Evolutionary conservation across 2,888 invertebrate species (phyloP).

Genomic region (Brachylomia viminalis): DNA sequence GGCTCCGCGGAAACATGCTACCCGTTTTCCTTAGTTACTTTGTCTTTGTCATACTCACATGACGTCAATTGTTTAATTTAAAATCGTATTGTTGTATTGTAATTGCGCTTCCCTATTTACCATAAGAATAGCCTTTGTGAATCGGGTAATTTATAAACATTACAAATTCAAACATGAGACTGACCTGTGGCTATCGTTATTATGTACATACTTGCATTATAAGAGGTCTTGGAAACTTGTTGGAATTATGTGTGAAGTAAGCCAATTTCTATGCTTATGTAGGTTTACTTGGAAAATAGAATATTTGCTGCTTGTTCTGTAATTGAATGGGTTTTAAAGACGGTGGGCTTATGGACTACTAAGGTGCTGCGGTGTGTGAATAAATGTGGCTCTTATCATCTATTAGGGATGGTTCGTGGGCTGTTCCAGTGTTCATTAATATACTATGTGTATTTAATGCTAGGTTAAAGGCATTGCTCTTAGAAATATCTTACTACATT

Average conservation of each 20-base stretch:
- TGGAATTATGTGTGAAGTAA: conserved; percentile 64
- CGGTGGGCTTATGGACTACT: conserved; percentile 36
- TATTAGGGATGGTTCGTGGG: conserved; percentile 5
- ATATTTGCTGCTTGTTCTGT: conserved; percentile 55
- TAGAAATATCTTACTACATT: too few species aligned
- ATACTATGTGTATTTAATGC: conserved; percentile 23
- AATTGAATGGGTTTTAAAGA: conserved; percentile 50
- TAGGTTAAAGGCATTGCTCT: too few species aligned
- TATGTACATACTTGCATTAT: conserved; percentile 60
- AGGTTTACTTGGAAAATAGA: conserved; percentile 46
- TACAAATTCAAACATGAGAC: conserved; percentile 62
- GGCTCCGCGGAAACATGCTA: conserved; percentile 33
- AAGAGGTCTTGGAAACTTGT: conserved; percentile 56
- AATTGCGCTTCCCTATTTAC: conserved; percentile 61
- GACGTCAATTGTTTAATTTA: conserved; percentile 67
- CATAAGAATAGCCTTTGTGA: conserved; percentile 68
- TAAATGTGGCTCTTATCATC: conserved; percentile 17
- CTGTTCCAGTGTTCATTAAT: neutral
- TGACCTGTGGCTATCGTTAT: conserved; percentile 59
- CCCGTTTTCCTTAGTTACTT: conserved; percentile 49
- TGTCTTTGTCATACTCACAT: conserved; percentile 57
- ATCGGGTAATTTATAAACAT: conserved; percentile 68
- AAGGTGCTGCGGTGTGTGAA: conserved; percentile 5
- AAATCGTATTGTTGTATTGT: conserved; percentile 68
- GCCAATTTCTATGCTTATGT: conserved; percentile 63